Evolutionary conservation across 2,888 invertebrate species (phyloP), one percentile per base, ranked within the genome.

Genomic region (Octonoba sinensis): DNA sequence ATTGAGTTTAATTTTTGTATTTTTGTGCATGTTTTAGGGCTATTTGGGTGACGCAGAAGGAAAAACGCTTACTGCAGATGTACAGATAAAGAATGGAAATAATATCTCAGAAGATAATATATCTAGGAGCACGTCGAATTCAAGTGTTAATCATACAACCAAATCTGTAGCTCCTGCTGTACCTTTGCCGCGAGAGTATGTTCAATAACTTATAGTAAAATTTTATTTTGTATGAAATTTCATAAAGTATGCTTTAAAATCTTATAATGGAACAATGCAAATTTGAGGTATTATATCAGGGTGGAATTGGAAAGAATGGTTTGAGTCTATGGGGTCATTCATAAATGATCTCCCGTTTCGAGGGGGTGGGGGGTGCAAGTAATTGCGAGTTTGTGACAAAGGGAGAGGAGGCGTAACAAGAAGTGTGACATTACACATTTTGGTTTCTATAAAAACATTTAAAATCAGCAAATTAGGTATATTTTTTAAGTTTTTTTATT

Each of bases 81-180:
- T 65, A n/a, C 86, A 85, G 56, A 60, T 82, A 54, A 83, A 81
- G 44, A 77, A 85, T 72, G 85, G 85, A 27, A 85, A 85, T 81
- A 87, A 87, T 84, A 86, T 87, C 8, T 87, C 87, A 13, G 93
- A 93, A 86, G 93, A 93, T 87, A 96, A 95, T 76, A 91, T 96
- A 71, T 96, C 96, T 87, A 93, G 96, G 88, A 96, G 96, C 84
- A 96, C 94, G 86, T 96, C 96, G 70, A 96, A 96, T 90, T 95
- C 95, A 86, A 96, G 95, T 86, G 95, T 96, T 86, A 92, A 92
- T 86, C 92, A 92, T 87, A 90, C 91, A 47, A 82, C 82, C 24
- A 83, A 83, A 87, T 90, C 90, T 83, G 92, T 91, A 71, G 91
- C 92, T 44, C 92, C 93, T 2, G 91, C 92, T 82, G 92, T 93